phyloP scores from a whole-genome alignment of 2,888 invertebrate genomes.

The Protophormia terraenovae region DNA sequence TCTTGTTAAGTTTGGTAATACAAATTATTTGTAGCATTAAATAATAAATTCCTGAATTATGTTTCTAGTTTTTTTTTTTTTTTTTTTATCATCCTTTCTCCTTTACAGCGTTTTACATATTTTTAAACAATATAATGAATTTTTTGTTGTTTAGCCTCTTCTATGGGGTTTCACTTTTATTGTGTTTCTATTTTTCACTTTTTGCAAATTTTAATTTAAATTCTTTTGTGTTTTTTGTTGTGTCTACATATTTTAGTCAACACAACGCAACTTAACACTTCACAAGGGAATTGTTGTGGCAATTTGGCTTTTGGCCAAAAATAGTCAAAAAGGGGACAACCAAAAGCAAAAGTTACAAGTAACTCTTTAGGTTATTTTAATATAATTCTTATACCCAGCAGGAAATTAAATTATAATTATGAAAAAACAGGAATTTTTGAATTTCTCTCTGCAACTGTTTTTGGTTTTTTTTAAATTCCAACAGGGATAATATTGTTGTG shows the following conservation, averaged over 20 bases:
- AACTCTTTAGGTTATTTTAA: not conserved
- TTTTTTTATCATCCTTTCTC: too few relatives aligned
- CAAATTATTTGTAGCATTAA: constrained; percentile 12
- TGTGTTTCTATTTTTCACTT: not conserved
- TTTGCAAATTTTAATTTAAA: constrained; percentile 32
- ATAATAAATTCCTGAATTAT: constrained; percentile 19
- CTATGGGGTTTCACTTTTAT: constrained; percentile 49
- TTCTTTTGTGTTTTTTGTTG: not conserved
- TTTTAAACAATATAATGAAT: constrained; percentile 1
- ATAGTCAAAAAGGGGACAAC: constrained; percentile 17
- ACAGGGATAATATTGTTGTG: not conserved
- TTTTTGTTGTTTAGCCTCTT: not conserved
- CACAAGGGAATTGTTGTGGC: constrained; percentile 17
- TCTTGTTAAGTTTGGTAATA: not conserved
- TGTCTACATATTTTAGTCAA: not conserved
- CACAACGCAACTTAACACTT: constrained; percentile 7
- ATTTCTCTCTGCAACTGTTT: too few relatives aligned
- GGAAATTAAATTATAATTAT: too few relatives aligned
- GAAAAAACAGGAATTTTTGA: too few relatives aligned
- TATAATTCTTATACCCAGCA: not conserved
- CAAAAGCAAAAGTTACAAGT: not conserved
- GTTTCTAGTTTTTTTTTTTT: not conserved
- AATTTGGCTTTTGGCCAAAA: constrained; percentile 49
- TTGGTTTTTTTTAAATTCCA: not conserved
- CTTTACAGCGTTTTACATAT: not conserved